Base-by-base conservation (phyloP, 2,113 vertebrate species). In the Globicephala melas region DNA sequence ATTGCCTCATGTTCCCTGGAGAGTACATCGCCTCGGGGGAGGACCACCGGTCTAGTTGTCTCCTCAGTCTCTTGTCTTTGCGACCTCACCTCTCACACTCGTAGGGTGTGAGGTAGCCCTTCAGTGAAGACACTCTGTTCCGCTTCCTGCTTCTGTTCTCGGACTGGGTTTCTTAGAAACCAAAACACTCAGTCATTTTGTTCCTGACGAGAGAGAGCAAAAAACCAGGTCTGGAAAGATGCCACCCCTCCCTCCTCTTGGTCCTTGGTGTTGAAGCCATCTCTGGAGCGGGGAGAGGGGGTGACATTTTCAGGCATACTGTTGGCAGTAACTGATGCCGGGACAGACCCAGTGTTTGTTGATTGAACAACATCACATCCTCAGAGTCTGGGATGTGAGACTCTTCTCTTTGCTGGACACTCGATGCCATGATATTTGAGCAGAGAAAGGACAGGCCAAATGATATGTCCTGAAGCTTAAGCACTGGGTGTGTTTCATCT, bases 161-260 rank as follows among this genome's bases (percentile, higher is more conserved):
- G 33, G 36, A 20, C 4, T 8, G 4, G 33, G 18, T 53, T 44
- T 36, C 53, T 84, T 65, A 15, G 53, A 86, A 89, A 67, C 60
- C 15, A 33, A 36, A 47, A 20, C 31, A 20, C 47, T 26, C 38
- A 1, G 21, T 5, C 70, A n/a, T 95, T 60, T 79, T 76, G 65
- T 76, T 71, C 70, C 67, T 82, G 71, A 83, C 25, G 55, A 94
- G 31, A 68, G 62, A 68, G 38, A 73, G 47, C 44, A 25, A 68
- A 70, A 53, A 81, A 21, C 60, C 67, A 82, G 58, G 36, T 68
- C 44, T 31, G 55, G 90, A 38, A 50, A 47, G 81, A 68, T 79
- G 68, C 77, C 2, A 0, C 5, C 44, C 20, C 26, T 92, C 31
- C 62, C 6, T 10, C 25, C 8, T 89, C 0, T 0, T 50, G 65